phyloP scores from a whole-genome alignment of 2,888 invertebrate species.

The Drosophila merina region DNA sequence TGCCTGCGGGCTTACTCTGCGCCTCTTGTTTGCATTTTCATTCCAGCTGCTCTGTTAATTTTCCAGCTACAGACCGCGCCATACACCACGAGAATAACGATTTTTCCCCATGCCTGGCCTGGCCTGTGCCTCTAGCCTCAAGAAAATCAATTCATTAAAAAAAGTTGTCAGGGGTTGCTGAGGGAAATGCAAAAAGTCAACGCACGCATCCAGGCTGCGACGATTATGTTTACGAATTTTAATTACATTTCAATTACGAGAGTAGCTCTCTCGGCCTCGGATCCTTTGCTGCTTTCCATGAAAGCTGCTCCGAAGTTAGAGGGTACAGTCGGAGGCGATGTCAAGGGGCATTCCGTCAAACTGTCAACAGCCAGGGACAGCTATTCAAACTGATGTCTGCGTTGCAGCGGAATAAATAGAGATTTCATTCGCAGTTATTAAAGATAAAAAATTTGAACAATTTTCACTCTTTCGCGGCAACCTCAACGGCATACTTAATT shows the following conservation, averaged over 20 bases:
- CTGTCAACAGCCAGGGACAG: too few species aligned
- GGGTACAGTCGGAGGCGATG: slow-evolving; percentile 9
- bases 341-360: too few species aligned
- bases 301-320: slow-evolving; percentile 7
- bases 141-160: slow-evolving; percentile 82
- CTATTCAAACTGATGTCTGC: too few species aligned
- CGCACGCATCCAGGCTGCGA: slow-evolving; percentile 52
- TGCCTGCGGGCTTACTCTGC: slow-evolving; percentile 43
- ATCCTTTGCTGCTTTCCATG: neutral
- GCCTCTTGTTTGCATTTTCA: slow-evolving; percentile 38
- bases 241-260: slow-evolving; percentile 82
- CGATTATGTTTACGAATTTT: slow-evolving; percentile 72
- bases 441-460: too few species aligned
- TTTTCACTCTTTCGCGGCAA: slow-evolving; percentile 3
- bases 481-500: slow-evolving; percentile 56
- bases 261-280: slow-evolving; percentile 60
- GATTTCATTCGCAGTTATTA: too few species aligned
- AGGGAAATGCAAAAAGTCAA: slow-evolving; percentile 54
- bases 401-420: too few species aligned
- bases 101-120: slow-evolving; percentile 58
- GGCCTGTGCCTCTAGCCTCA: slow-evolving; percentile 63
- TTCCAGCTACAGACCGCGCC: slow-evolving; percentile 7
- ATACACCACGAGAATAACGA: slow-evolving; percentile 70
- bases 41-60: slow-evolving; percentile 12
- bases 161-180: slow-evolving; percentile 54